phyloP scores from a whole-genome alignment of 2,113 vertebrate genomes.

The Campylomormyrus tamandua region DNA sequence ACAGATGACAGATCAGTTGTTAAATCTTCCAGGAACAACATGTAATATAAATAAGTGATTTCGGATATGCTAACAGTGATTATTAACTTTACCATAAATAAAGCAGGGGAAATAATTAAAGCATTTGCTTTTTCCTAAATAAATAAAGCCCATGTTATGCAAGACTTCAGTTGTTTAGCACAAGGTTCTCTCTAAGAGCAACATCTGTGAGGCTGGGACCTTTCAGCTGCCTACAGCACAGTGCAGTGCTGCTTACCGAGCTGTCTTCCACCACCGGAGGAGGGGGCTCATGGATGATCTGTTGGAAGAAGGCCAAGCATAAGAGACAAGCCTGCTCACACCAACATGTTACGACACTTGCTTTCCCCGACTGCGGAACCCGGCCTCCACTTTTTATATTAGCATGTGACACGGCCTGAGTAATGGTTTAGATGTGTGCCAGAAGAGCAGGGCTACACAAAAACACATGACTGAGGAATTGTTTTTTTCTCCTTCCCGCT shows the following conservation, averaged over 20 bases:
- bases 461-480: conserved; percentile 46
- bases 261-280: conserved; percentile 58
- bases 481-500: conserved; percentile 11
- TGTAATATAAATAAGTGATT: not conserved
- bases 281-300: conserved; percentile 68
- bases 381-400: conserved; percentile 23
- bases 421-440: conserved; percentile 32
- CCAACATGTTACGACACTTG: conserved; percentile 21
- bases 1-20: not conserved
- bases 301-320: conserved; percentile 3
- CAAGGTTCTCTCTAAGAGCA: not conserved
- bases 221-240: not conserved
- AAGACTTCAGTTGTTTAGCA: not conserved
- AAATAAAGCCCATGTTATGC: not conserved
- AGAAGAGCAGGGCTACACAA: conserved; percentile 38
- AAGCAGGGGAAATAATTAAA: not conserved
- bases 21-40: not conserved
- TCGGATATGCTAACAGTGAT: not conserved
- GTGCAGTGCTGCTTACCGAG: conserved; percentile 49
- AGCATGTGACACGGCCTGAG: conserved; percentile 20
- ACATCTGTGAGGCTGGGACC: not conserved
- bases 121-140: not conserved
- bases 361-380: not conserved
- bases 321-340: conserved; percentile 16
- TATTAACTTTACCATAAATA: not conserved